Evolutionary conservation across 2,888 invertebrate species (phyloP), one percentile per base, ranked within the genome.

Genomic region (Drosophila meridiana): DNA sequence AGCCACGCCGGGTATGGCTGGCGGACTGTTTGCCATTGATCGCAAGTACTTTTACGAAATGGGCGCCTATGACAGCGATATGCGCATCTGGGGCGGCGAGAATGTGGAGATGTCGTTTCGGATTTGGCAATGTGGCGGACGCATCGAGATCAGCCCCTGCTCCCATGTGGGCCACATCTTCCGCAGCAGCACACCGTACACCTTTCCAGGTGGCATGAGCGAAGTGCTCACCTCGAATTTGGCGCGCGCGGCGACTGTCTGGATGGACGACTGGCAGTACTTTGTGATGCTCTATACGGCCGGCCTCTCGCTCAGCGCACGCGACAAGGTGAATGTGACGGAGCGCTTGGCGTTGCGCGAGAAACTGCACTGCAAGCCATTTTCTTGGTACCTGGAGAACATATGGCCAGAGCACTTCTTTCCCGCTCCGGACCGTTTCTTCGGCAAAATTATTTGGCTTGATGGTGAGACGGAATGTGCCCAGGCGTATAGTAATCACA

Each of bases 181-280:
- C 91, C 95, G 98, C 58, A 96, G 97, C 92, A 96, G 97, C 50
- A 98, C 99, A 2, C 99, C 99, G 0, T 99, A 99, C 91, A 96
- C 97, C 2, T 99, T 99, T 93, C 97, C 97, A 0, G 99, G 99
- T 0, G 99, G 98, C 0, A 97, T 98, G 6, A 95, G 95, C 1
- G 96, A 97, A 80, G 90, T 92, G 3, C 94, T 99, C 1, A 97
- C 97, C 81, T 95, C 96, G 0, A 99, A 99, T 94, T 94, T 99
- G 42, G 98, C 98, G 0, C 94, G 99, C 68, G 98, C 98, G 0
- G 99, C 99, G 0, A 94, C 97, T 3, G 99, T 99, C 0, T 99
- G 99, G 99, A 97, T 99, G 97, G 99, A 99, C 91, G 97, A 99
- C 64, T 99, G 99, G 97, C 96, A 97, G 13, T 96, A 97, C 74